Conservation (phyloP, 2,888 invertebrate species). For the Troides helena region DNA sequence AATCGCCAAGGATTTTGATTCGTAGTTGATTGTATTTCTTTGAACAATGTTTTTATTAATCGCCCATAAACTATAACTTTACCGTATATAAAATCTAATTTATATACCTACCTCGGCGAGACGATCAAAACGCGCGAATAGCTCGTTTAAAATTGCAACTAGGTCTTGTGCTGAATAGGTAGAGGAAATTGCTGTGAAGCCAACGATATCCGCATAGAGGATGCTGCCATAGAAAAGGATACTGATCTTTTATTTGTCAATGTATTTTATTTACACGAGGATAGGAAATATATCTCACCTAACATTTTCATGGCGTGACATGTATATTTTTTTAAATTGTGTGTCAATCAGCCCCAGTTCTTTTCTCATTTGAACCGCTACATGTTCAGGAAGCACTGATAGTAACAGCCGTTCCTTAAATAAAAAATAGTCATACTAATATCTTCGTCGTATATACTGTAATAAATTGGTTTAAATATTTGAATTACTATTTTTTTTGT, state of each 20-base stretch:
- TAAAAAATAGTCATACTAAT: constrained; percentile 40
- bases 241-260: too few species aligned
- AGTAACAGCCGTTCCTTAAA: constrained; percentile 92
- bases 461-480: background rate
- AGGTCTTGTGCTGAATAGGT: constrained; percentile 97
- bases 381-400: constrained; percentile 96
- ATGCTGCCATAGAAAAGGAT: constrained; percentile 82
- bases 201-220: constrained; percentile 98
- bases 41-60: background rate
- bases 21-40: constrained; percentile 96
- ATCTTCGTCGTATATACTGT: background rate
- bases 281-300: constrained; percentile 80
- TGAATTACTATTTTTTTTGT: background rate
- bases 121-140: constrained; percentile 97
- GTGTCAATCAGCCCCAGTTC: constrained; percentile 95
- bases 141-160: constrained; percentile 96
- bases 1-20: constrained; percentile 97
- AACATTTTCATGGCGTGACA: constrained; percentile 98
- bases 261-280: background rate
- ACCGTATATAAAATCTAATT: background rate
- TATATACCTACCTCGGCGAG: constrained; percentile 84
- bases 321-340: constrained; percentile 98
- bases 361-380: constrained; percentile 97
- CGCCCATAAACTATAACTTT: background rate
- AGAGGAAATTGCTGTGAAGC: constrained; percentile 97